These are phyloP conservation scores for Tetramorium simillimum DNA, from an alignment of 1,140 invertebrate genomes.

Conservation along the genomic window DNA sequence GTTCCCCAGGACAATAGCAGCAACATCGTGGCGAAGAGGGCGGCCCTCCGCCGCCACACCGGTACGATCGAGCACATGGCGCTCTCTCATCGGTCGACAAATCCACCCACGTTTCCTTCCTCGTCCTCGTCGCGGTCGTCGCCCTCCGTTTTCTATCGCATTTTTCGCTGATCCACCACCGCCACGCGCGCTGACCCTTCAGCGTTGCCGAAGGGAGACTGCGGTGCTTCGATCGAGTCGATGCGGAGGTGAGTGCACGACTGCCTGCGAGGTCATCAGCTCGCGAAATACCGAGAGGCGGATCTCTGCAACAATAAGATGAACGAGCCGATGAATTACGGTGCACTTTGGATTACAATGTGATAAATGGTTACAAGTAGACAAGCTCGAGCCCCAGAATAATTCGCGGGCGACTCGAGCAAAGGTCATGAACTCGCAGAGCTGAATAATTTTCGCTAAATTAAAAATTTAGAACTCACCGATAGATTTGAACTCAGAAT, in stretches of 20 bases:
- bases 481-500: too few species aligned
- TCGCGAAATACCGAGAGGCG: not conserved
- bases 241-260: constrained; percentile 1
- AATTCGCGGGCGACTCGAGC: not conserved
- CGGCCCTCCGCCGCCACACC: constrained; percentile 67
- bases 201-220: constrained; percentile 11
- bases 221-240: constrained; percentile 34
- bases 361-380: constrained; percentile 4
- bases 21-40: constrained; percentile 65
- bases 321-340: constrained; percentile 4
- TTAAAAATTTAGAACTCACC: constrained; percentile 5
- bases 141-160: constrained; percentile 2
- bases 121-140: not conserved
- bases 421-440: not conserved
- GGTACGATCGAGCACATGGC: constrained; percentile 68
- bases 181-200: constrained; percentile 18
- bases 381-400: not conserved
- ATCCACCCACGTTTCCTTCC: not conserved
- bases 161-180: constrained; percentile 39
- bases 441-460: not conserved
- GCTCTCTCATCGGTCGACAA: constrained; percentile 53
- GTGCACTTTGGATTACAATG: not conserved
- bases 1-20: constrained; percentile 62
- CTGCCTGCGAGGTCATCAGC: constrained; percentile 41
- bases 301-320: constrained; percentile 42